A percentile compares a stretch with the other conserved stretches of the same genome.
Conservation (phyloP, 2,113 vertebrate species). For the Chunga burmeisteri region DNA sequence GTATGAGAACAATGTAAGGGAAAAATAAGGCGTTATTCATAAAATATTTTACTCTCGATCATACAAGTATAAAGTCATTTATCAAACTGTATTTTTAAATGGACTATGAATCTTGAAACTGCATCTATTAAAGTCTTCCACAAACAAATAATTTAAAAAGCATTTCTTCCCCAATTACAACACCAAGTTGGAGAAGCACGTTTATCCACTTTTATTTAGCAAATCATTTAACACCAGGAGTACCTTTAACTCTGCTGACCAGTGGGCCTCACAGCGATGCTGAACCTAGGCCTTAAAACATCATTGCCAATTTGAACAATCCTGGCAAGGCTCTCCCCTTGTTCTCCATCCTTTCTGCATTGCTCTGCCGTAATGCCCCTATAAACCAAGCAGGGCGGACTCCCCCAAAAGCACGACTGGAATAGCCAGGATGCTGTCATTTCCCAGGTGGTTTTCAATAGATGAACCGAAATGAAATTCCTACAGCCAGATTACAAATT, state of each 20-base stretch:
- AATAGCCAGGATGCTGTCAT: background rate
- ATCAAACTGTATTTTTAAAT: background rate
- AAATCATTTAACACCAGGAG: background rate
- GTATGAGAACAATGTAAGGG: background rate
- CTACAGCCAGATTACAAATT: background rate
- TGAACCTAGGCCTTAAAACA: background rate
- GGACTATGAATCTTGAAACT: background rate
- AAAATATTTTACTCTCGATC: background rate
- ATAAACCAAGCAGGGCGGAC: background rate
- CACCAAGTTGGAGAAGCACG: background rate
- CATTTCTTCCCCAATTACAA: background rate
- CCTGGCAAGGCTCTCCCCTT: background rate
- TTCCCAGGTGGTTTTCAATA: background rate
- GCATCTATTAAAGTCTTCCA: background rate
- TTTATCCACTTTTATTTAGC: background rate
- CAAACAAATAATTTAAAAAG: background rate
- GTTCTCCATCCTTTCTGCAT: background rate
- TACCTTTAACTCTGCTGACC: background rate
- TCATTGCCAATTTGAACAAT: background rate
- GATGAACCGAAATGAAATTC: background rate
- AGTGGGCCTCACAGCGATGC: fast-evolving
- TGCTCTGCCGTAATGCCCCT: background rate
- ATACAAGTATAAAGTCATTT: background rate
- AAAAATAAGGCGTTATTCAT: background rate
- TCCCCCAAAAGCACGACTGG: background rate